A percentile compares a stretch with the other conserved stretches of the same genome.
phyloP scores from a whole-genome alignment of 2,797 vertebrate species.

The Discoglossus pictus region DNA sequence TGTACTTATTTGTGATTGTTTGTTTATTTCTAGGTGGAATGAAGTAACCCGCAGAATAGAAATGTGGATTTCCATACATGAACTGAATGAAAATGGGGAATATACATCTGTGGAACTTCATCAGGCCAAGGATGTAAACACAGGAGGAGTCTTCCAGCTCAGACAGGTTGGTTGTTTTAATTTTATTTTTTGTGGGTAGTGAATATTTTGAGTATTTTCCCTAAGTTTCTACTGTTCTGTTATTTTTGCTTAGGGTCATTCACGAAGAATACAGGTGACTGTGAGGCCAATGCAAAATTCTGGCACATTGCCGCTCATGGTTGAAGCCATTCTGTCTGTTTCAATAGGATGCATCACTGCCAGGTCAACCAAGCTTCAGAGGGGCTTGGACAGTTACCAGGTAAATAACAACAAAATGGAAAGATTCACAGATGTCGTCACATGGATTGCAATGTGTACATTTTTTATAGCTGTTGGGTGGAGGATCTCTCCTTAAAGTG shows the following conservation, averaged over 20 bases:
- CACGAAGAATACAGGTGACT: constrained; percentile 88
- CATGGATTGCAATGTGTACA: too few species aligned
- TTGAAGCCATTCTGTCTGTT: constrained; percentile 89
- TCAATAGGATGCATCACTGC: constrained; percentile 91
- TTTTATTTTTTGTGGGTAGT: not conserved
- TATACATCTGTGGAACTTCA: constrained; percentile 90
- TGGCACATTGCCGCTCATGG: constrained; percentile 91
- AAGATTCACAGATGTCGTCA: too few species aligned
- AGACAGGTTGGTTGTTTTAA: constrained; percentile 78
- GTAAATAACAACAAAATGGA: constrained; percentile 72
- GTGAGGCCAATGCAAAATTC: constrained; percentile 93
- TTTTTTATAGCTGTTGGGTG: too few species aligned
- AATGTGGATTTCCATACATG: constrained; percentile 90
- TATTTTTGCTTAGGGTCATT: constrained; percentile 80
- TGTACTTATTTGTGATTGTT: too few species aligned
- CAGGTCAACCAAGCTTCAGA: constrained; percentile 91
- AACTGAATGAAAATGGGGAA: constrained; percentile 93
- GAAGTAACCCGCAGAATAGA: constrained; percentile 94
- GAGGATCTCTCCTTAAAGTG: too few species aligned
- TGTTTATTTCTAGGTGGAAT: constrained; percentile 90
- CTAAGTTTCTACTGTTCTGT: not conserved
- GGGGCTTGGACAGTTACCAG: constrained; percentile 97
- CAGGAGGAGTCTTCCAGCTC: constrained; percentile 93
- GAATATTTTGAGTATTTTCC: not conserved
- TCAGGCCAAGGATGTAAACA: constrained; percentile 89